Evolutionary conservation across 2,888 invertebrate species (phyloP).

Genomic region (Idaea aversata): DNA sequence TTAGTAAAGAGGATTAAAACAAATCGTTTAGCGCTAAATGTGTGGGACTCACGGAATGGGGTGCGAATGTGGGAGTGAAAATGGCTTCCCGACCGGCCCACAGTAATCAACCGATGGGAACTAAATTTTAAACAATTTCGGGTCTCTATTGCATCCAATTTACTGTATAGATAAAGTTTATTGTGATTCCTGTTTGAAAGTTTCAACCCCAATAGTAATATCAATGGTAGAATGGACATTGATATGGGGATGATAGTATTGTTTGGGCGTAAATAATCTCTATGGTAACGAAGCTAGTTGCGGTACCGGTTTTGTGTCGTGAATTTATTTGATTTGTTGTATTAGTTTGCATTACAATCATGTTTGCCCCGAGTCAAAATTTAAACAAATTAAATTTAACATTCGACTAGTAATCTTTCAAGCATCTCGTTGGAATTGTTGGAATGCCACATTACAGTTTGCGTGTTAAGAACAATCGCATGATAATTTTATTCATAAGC

Average conservation of each 20-base stretch:
- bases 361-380: too few species aligned
- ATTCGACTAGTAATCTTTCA: not conserved
- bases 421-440: not conserved
- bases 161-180: constrained; percentile 56
- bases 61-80: constrained; percentile 54
- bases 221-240: constrained; percentile 30
- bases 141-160: constrained; percentile 66
- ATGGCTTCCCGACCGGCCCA: constrained; percentile 46
- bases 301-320: constrained; percentile 1
- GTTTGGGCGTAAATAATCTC: constrained; percentile 63
- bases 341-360: constrained; percentile 15
- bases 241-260: constrained; percentile 67
- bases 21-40: constrained; percentile 8
- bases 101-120: constrained; percentile 48
- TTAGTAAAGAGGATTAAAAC: constrained; percentile 1
- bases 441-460: constrained; percentile 20
- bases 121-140: constrained; percentile 67
- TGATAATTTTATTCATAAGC: constrained; percentile 33
- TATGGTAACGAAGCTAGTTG: constrained; percentile 50
- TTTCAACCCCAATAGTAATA: constrained; percentile 33
- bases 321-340: constrained; percentile 20
- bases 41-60: constrained; percentile 23
- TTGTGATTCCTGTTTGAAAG: constrained; percentile 40
- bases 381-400: too few species aligned
- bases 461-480: constrained; percentile 34